Percentiles rank a stretch among this genome's conserved stretches.
Evolutionary conservation across 2,113 vertebrate species (phyloP).

Genomic region (Centropus unirufus): DNA sequence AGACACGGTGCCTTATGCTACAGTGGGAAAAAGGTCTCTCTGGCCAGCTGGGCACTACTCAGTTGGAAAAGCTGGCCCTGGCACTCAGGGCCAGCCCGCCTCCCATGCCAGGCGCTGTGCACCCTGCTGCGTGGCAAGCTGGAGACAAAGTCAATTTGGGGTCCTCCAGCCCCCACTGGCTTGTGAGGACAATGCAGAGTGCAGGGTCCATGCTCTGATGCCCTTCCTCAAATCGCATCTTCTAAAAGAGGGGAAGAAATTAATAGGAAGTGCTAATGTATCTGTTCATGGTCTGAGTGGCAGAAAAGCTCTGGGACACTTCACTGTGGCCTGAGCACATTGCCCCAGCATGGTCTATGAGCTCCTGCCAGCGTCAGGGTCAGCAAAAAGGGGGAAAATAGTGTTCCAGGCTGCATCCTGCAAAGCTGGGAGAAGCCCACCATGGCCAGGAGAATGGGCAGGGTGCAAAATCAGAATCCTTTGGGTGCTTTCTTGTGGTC

Average conservation of each 20-base stretch:
- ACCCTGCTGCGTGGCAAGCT: neutral
- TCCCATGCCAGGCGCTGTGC: neutral
- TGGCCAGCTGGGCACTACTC: constrained; percentile 67
- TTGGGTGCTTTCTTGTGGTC: neutral
- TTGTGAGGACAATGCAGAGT: neutral
- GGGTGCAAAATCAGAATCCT: neutral
- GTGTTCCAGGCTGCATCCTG: neutral
- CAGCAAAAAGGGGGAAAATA: neutral
- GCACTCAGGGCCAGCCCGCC: neutral
- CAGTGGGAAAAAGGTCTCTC: constrained; percentile 53
- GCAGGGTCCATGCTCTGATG: neutral
- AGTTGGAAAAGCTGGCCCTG: constrained; percentile 25
- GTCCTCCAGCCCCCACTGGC: neutral
- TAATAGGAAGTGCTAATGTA: neutral
- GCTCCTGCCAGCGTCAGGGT: neutral
- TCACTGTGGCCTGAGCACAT: rapidly evolving
- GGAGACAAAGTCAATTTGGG: neutral
- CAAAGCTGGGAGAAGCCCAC: neutral
- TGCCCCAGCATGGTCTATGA: neutral
- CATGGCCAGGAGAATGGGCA: rapidly evolving
- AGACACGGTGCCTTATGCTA: constrained; percentile 62
- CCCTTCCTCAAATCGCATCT: neutral
- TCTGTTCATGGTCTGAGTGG: neutral
- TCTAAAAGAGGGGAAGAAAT: neutral
- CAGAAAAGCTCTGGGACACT: neutral